Base-by-base conservation (phyloP, 2,797 vertebrate species). In the Argyrosomus regius region DNA sequence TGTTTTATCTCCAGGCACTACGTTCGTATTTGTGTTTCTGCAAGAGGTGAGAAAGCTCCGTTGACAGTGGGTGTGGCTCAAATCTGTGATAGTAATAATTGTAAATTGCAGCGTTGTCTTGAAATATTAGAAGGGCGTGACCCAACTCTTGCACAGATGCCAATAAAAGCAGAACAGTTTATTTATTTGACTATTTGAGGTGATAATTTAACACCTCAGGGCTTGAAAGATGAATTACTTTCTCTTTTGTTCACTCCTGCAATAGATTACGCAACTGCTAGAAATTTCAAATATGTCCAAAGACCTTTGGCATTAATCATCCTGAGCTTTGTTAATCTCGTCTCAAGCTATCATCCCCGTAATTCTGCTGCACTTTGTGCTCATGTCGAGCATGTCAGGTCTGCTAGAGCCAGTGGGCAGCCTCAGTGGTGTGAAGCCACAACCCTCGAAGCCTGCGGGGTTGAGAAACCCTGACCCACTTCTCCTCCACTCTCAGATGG, bases 391-490 rank as follows among this genome's bases (percentile, higher is more conserved):
- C 41, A 0, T 28, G 50, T 70, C 77, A 24, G 28, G 69, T 81
- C 49, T 46, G 69, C 69, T 45, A 1, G 24, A 66, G 70, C 62
- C 71, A 35, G 58, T 35, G 72, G 75, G 82, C 76, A 74, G 77
- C 63, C 62, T 76, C n/a, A 5, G 9, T 22, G 50, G 75, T 69
- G 66, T 77, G 60, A 85, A 81, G 65, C 77, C 73, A 62, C 77
- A 64, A 65, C 49, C 52, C 53, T 66, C 41, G 9, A 78, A 39
- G 80, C 31, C 72, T 13, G 41, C 78, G 14, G 54, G 0, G 46
- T 35, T 4, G 58, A 89, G 81, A 88, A 88, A 78, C 77, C 86
- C 81, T 72, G 82, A 87, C 87, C 86, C 87, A 79, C 71, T 84
- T 86, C 78, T 78, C 61, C 48, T 72, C 56, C 79, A 48, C 50